Conservation (phyloP, 2,888 invertebrate species). For the Anthophora plumipes region DNA sequence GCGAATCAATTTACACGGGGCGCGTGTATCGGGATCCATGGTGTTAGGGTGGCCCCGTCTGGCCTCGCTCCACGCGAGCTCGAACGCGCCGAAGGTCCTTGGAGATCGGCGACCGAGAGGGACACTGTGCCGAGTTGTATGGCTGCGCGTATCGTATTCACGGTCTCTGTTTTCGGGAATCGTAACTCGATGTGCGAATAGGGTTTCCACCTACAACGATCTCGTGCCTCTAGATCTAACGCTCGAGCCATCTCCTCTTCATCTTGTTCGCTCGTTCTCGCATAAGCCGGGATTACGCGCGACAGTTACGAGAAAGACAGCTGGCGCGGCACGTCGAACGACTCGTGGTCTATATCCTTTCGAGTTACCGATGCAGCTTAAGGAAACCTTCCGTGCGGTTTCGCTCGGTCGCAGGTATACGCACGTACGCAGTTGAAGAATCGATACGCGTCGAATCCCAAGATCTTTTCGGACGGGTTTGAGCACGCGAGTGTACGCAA, state of each 20-base stretch:
- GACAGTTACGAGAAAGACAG: no score
- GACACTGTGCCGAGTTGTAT: conserved; percentile 75
- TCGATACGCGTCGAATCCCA: no score
- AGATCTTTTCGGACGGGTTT: no score
- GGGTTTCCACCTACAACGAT: conserved; percentile 78
- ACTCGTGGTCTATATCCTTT: no score
- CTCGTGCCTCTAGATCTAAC: conserved; percentile 40
- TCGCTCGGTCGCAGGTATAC: no score
- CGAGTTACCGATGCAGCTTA: no score
- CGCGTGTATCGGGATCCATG: conserved; percentile 31
- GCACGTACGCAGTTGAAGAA: no score
- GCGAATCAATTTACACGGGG: conserved; percentile 56
- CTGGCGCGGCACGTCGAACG: no score
- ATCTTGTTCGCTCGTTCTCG: no score
- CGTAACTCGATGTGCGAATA: conserved; percentile 81
- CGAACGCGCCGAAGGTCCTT: conserved; percentile 28
- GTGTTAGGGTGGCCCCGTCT: conserved; percentile 17
- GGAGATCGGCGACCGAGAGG: conserved; percentile 41
- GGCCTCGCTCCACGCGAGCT: background rate
- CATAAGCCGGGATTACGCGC: no score
- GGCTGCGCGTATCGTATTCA: conserved; percentile 82
- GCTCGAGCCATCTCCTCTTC: conserved; percentile 2
- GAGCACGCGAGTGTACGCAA: background rate
- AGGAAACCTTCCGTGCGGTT: no score
- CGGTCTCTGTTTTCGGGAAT: conserved; percentile 82